Base-by-base conservation (phyloP, 2,113 vertebrate genomes). In the Paratilapia polleni region DNA sequence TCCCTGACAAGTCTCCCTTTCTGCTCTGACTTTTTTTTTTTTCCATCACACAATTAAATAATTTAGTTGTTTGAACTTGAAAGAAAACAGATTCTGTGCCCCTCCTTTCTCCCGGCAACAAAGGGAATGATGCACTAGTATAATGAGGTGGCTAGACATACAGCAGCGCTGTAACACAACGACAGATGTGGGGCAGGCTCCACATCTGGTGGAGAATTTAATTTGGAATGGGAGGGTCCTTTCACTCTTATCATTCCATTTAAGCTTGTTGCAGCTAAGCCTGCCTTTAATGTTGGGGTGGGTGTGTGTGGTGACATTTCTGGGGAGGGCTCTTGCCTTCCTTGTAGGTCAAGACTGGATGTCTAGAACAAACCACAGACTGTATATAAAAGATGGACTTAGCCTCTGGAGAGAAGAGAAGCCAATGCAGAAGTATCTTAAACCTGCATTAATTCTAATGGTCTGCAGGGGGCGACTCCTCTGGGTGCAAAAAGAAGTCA, bases 61-160 rank as follows among this genome's bases (percentile, higher is more conserved):
- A 89, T 91, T 94, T 89, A 91, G 84, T 88, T 93, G 87, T 90
- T 91, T 92, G 87, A 90, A 89, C 68, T 87, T 87, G 89, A 92
- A 88, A 83, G 81, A 77, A 86, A 92, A 74, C 77, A 86, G 78
- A 87, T 91, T 89, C 78, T 61, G 17, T 61, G 57, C 38, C 70
- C 66, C 56, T 36, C 60, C 74, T 63, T 62, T 31, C 78, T 64
- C 47, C 13, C 8, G 43, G 74, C 79, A 91, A 85, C 70, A 81
- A 75, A 84, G 73, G 26, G 75, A 83, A 68, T 17, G 58, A 56
- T 77, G 76, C 74, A 77, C 90, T 88, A 86, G 58, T 76, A 20
- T 90, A 87, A 91, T 90, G 91, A 91, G 74, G 88, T n/a, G 77
- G 61, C 63, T 90, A 73, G 84, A 86, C 83, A 85, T 88, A 80